phyloP scores from a whole-genome alignment of 2,888 invertebrate genomes.

The Plagodis dolabraria region DNA sequence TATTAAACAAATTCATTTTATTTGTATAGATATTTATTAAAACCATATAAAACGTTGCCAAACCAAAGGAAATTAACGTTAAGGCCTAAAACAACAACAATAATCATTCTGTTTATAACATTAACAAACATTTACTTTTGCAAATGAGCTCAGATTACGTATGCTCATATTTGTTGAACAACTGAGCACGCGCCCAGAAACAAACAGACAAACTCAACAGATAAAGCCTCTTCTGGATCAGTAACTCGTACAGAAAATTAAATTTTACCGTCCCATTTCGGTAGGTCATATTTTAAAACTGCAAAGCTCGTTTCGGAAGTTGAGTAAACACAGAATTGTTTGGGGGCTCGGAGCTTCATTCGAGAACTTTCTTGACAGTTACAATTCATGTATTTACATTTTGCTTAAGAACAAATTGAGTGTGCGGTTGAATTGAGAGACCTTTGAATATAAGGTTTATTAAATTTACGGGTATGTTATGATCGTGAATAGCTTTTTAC shows the following conservation, averaged over 20 bases:
- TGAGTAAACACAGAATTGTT: conserved; percentile 3
- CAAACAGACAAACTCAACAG: conserved; percentile 34
- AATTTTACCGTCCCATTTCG: neutral
- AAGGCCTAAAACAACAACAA: conserved; percentile 25
- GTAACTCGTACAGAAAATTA: conserved; percentile 1
- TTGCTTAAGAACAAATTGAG: neutral
- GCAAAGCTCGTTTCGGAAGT: neutral
- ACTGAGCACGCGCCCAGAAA: conserved; percentile 51
- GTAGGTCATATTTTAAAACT: neutral
- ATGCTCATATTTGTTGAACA: conserved; percentile 45
- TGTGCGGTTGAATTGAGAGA: no score
- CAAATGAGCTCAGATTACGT: conserved; percentile 41
- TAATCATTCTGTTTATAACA: conserved; percentile 25
- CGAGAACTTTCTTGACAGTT: neutral
- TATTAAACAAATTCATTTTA: no score
- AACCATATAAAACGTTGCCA: neutral
- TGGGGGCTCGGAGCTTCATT: neutral
- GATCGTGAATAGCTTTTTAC: no score
- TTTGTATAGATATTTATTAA: neutral
- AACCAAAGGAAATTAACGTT: conserved; percentile 10
- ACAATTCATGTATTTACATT: neutral
- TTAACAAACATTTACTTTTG: conserved; percentile 33
- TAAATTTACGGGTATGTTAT: no score
- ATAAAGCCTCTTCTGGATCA: conserved; percentile 10
- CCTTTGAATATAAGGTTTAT: no score